Base-by-base conservation (phyloP, 2,797 vertebrate genomes). In the Falco cherrug region DNA sequence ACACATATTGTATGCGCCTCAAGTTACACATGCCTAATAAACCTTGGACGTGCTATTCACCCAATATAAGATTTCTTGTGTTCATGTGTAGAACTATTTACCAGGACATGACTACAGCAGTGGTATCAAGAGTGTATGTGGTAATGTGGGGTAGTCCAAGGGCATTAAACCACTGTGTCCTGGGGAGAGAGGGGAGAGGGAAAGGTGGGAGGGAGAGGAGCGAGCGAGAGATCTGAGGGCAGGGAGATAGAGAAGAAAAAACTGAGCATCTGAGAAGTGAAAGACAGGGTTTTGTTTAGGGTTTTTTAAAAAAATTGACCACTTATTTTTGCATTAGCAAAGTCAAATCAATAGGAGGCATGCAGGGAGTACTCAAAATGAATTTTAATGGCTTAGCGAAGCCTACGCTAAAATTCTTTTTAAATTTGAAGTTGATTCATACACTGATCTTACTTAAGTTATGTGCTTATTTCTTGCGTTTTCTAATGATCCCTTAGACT, bases 341-440 rank as follows among this genome's bases (percentile, higher is more conserved):
- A 83, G 82, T 45, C 68, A 95, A 95, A 96, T 95, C 94, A 94
- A 93, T 63, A 94, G 87, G 26, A 94, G 65, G 71, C 56, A 74
- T 1, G 31, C 85, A 94, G 68, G 91, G 57, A 96, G 78, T 59
- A 90, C 95, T 94, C 51, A 64, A 92, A 93, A 94, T 59, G 31
- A 87, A 90, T 86, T 85, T 64, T 67, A 83, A 93, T 78, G 37
- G 78, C 80, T 95, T 84, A 76, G 69, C 0, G 0, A 77, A 90
- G 65, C 75, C 80, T 75, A 79, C 19, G 7, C 84, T 77, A 96
- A 94, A 97, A 93, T 83, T 84, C 78, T 63, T 24, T 76, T 78
- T 71, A 97, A 94, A 97, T 96, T 56, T 97, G 57, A 96, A 95
- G 91, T 71, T 96, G 97, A 96, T 94, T 96, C 28, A 21, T 84